Percentiles rank a stretch among this genome's conserved stretches.
phyloP scores from a whole-genome alignment of 2,113 vertebrate genomes.

The Patagioenas fasciata region DNA sequence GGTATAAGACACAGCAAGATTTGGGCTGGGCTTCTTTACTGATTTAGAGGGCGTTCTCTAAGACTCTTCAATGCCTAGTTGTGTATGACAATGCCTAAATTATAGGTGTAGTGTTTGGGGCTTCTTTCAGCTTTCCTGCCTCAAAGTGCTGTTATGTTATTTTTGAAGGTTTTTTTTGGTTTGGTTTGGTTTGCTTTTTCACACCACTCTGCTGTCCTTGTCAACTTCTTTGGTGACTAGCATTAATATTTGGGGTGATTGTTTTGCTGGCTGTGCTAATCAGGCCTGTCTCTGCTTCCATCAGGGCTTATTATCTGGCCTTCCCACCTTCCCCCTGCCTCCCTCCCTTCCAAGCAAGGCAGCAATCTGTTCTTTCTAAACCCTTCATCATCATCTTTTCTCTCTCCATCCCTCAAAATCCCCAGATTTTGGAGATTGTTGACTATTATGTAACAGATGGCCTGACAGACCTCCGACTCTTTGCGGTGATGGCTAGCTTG shows the following conservation, averaged over 20 bases:
- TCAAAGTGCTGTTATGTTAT: neutral
- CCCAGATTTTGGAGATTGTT: slow-evolving; percentile 92
- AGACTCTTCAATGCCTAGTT: neutral
- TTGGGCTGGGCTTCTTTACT: neutral
- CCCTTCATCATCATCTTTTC: slow-evolving; percentile 79
- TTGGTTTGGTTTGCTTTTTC: neutral
- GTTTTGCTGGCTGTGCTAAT: slow-evolving; percentile 73
- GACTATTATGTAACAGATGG: slow-evolving; percentile 94
- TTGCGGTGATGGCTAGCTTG: slow-evolving; percentile 89
- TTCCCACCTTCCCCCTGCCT: neutral
- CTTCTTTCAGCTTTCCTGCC: slow-evolving; percentile 25
- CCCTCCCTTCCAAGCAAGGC: slow-evolving; percentile 56
- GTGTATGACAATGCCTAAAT: neutral
- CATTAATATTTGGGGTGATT: slow-evolving; percentile 56
- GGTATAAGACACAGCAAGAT: neutral
- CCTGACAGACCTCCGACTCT: slow-evolving; percentile 90
- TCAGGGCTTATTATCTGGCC: slow-evolving; percentile 66
- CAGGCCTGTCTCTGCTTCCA: slow-evolving; percentile 65
- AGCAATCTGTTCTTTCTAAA: slow-evolving; percentile 80
- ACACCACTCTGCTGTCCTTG: slow-evolving; percentile 33
- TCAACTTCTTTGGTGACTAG: slow-evolving; percentile 45
- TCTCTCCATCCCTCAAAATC: slow-evolving; percentile 68
- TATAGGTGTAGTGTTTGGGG: neutral
- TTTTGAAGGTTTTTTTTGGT: too few species aligned
- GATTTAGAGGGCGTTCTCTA: neutral